Conservation (phyloP, 2,113 vertebrate species). For the Dendropsophus ebraccatus region DNA sequence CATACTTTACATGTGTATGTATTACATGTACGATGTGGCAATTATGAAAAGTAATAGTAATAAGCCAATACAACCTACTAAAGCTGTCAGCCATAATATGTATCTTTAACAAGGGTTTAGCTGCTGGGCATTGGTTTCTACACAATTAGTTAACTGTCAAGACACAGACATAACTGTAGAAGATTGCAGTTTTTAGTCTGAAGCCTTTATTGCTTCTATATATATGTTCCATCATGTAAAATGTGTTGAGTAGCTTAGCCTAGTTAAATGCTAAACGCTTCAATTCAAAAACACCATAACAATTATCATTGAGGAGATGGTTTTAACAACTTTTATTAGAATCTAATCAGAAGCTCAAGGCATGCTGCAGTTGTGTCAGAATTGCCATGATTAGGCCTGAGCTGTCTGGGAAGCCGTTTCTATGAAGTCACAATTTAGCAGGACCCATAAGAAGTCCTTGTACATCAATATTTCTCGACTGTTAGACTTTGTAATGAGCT, state of each 20-base stretch:
- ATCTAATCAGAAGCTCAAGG: constrained; percentile 56
- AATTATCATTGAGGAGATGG: constrained; percentile 57
- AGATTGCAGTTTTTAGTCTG: constrained; percentile 8
- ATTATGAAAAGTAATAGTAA: not conserved
- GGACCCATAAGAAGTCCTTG: constrained; percentile 51
- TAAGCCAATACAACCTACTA: not conserved
- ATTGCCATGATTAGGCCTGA: constrained; percentile 54
- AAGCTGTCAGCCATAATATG: not conserved
- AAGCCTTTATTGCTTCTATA: constrained; percentile 15
- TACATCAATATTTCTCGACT: constrained; percentile 53
- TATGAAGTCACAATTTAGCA: constrained; percentile 48
- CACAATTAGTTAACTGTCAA: constrained; percentile 25
- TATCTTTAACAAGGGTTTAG: not conserved
- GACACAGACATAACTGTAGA: not conserved
- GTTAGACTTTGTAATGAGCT: constrained; percentile 52
- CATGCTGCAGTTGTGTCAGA: constrained; percentile 44
- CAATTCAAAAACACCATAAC: constrained; percentile 49
- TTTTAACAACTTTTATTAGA: constrained; percentile 53
- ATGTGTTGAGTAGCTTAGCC: constrained; percentile 45
- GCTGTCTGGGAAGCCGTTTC: constrained; percentile 19
- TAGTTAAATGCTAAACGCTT: constrained; percentile 52
- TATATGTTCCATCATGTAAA: constrained; percentile 33
- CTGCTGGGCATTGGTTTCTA: not conserved
- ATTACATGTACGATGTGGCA: not conserved
- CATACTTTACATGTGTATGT: too few species aligned